phyloP scores from a whole-genome alignment of 2,888 invertebrate genomes.

The Neelides folsomi region DNA sequence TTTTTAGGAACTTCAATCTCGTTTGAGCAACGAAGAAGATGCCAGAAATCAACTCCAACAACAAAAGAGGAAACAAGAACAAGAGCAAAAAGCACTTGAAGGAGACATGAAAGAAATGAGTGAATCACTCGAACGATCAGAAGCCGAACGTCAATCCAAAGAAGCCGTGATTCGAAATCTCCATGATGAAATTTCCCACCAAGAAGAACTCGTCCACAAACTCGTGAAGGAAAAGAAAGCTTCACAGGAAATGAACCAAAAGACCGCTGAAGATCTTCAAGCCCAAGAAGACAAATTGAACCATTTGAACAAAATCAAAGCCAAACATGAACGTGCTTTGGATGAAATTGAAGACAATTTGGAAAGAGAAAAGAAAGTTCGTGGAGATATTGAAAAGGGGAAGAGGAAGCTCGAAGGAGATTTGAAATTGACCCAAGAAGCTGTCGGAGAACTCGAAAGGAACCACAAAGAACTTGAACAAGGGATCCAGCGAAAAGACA shows the following conservation, averaged over 20 bases:
- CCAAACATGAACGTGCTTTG: conserved; percentile 94
- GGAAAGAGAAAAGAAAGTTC: conserved; percentile 98
- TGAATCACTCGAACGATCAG: conserved; percentile 76
- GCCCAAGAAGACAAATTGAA: conserved; percentile 99
- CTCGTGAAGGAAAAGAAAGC: conserved; percentile 98
- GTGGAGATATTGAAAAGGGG: conserved; percentile 92
- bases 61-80: conserved; percentile 92
- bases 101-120: conserved; percentile 96
- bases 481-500: conserved; percentile 97
- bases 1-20: conserved; percentile 44
- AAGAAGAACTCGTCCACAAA: conserved; percentile 98
- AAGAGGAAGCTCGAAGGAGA: conserved; percentile 99
- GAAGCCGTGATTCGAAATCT: conserved; percentile 96
- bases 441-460: conserved; percentile 90
- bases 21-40: conserved; percentile 31
- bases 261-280: conserved; percentile 83
- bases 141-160: conserved; percentile 93
- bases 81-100: conserved; percentile 84
- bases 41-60: conserved; percentile 55
- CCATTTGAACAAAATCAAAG: conserved; percentile 98
- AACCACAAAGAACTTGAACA: conserved; percentile 97
- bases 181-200: conserved; percentile 98
- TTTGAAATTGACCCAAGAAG: conserved; percentile 95
- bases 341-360: conserved; percentile 97
- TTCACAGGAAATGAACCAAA: conserved; percentile 83